A percentile compares a stretch with the other conserved stretches of the same genome.
Conservation (phyloP, 2,888 invertebrate species). For the Seladonia tumulorum region DNA sequence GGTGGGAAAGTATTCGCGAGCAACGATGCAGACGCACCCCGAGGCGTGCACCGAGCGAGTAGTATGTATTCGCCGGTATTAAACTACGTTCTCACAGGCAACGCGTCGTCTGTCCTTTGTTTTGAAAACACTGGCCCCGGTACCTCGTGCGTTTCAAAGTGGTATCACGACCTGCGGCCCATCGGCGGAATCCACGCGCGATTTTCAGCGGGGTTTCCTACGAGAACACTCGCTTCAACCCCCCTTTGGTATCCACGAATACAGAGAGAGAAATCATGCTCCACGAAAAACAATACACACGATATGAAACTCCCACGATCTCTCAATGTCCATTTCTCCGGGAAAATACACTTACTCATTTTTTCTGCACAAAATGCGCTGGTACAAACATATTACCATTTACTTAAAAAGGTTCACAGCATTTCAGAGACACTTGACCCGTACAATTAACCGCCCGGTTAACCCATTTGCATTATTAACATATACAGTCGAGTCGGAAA, state of each 20-base stretch:
- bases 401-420: too few species aligned
- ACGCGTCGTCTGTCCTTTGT: constrained; percentile 46
- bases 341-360: not conserved
- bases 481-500: too few species aligned
- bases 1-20: constrained; percentile 58
- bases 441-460: too few species aligned
- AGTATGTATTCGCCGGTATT: constrained; percentile 43
- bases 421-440: too few species aligned
- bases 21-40: constrained; percentile 48
- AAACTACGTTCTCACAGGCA: constrained; percentile 61
- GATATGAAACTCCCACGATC: not conserved
- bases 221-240: not conserved
- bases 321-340: not conserved
- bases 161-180: not conserved
- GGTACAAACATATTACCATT: too few species aligned
- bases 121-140: constrained; percentile 39
- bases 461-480: too few species aligned
- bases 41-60: constrained; percentile 40
- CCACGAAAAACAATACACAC: not conserved
- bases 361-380: too few species aligned
- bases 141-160: constrained; percentile 12
- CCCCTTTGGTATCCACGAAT: not conserved
- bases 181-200: not conserved
- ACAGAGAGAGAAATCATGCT: not conserved
- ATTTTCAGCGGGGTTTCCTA: not conserved